Percentiles rank a stretch among this genome's conserved stretches.
phyloP scores from a whole-genome alignment of 2,888 invertebrate genomes.

The Sinodicranocentrus sp. region DNA sequence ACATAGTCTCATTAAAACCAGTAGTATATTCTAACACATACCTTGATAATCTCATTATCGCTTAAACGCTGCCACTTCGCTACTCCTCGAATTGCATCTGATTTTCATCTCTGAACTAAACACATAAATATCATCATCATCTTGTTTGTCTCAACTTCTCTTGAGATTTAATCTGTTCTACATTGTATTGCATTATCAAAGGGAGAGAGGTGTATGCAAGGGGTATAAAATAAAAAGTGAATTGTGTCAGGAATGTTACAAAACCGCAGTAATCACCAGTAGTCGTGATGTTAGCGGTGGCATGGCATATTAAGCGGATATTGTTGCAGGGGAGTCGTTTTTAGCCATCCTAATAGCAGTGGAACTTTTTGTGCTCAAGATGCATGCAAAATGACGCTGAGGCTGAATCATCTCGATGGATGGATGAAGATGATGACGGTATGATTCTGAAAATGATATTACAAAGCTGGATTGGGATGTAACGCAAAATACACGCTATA shows the following conservation, averaged over 20 bases:
- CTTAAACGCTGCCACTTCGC: not conserved
- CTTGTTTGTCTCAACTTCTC: not conserved
- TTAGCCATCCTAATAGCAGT: too few species aligned
- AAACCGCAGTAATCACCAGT: constrained; percentile 22
- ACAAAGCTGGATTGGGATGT: too few species aligned
- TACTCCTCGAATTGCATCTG: not conserved
- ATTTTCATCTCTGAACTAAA: not conserved
- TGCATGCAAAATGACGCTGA: constrained; percentile 29
- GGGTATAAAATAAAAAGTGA: constrained; percentile 6
- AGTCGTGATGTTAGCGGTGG: not conserved
- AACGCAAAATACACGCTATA: too few species aligned
- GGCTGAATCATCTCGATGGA: not conserved
- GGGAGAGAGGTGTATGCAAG: not conserved
- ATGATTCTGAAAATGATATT: too few species aligned
- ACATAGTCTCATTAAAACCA: too few species aligned
- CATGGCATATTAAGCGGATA: constrained; percentile 5
- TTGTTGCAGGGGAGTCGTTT: not conserved
- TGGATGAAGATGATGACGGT: constrained; percentile 1
- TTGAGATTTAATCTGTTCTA: too few species aligned
- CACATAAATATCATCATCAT: constrained; percentile 2
- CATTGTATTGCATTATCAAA: not conserved
- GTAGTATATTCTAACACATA: too few species aligned
- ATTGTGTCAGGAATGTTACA: constrained; percentile 28
- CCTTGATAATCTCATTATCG: too few species aligned
- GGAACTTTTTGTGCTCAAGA: constrained; percentile 16